phyloP scores from a whole-genome alignment of 2,113 vertebrate species.

The Equus przewalskii region DNA sequence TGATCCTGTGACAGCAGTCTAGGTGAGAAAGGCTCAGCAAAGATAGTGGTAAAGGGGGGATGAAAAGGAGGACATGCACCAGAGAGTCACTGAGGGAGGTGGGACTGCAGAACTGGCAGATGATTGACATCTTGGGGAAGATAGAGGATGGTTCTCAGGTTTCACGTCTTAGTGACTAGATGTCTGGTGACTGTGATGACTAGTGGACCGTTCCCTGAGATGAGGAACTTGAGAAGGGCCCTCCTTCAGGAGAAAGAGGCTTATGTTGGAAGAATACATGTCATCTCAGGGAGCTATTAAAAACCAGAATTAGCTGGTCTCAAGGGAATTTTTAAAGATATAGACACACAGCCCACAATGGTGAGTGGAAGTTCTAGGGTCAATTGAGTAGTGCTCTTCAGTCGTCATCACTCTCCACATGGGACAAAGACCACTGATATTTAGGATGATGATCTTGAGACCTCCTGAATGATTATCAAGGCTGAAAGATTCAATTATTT shows the following conservation, averaged over 20 bases:
- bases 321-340: not conserved
- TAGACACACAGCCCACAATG: not conserved
- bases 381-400: fast-evolving
- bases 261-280: not conserved
- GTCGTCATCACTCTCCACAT: not conserved
- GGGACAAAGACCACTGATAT: not conserved
- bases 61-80: no score
- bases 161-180: fast-evolving
- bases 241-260: not conserved
- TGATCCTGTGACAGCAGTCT: not conserved
- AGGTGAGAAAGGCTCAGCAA: not conserved
- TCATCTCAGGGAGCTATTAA: not conserved
- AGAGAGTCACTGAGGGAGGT: not conserved
- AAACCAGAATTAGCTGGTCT: not conserved
- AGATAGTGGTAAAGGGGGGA: not conserved
- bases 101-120: not conserved
- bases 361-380: not conserved
- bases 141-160: not conserved
- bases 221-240: not conserved
- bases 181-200: not conserved
- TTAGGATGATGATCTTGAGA: not conserved
- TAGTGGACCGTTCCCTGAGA: not conserved
- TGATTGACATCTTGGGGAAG: not conserved
- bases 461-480: not conserved
- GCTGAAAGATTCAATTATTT: slow-evolving; percentile 2